These are phyloP conservation scores for Danio choprae DNA, from an alignment of 2,797 vertebrate genomes.

Conservation along the genomic window DNA sequence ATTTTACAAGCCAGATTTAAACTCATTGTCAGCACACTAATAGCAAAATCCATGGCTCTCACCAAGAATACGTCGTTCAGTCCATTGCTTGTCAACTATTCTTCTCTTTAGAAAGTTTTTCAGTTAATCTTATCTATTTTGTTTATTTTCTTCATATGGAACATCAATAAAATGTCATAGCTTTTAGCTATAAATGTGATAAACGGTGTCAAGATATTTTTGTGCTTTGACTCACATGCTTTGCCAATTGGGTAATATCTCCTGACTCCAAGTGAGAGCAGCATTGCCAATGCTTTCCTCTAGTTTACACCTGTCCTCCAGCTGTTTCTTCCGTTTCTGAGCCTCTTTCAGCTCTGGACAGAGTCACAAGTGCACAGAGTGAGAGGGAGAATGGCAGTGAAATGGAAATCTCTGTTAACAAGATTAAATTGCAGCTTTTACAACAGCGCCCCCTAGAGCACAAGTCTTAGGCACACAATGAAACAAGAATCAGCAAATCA, in stretches of 20 bases:
- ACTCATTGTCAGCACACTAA: background rate
- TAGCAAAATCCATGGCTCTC: background rate
- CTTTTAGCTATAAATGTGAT: background rate
- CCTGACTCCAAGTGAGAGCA: constrained; percentile 91
- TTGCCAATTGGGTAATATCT: constrained; percentile 94
- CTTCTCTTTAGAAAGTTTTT: background rate
- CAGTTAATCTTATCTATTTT: background rate
- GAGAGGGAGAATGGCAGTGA: background rate
- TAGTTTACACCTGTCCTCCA: constrained; percentile 89
- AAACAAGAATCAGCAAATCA: no score
- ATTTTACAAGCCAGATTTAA: background rate
- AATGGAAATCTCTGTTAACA: background rate
- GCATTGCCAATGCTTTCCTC: constrained; percentile 94
- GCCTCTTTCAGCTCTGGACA: constrained; percentile 89
- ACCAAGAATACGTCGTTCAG: background rate
- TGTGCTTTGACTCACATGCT: constrained; percentile 79
- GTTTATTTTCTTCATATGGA: background rate
- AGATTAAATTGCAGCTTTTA: constrained; percentile 8
- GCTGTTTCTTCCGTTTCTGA: constrained; percentile 89
- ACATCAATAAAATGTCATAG: background rate
- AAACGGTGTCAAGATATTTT: background rate
- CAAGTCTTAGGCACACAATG: background rate
- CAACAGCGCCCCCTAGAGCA: constrained; percentile 12
- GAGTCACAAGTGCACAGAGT: background rate
- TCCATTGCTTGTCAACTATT: background rate